These are phyloP conservation scores for Cygnus buccinator DNA, from an alignment of 2,113 vertebrate genomes.

Conservation along the genomic window DNA sequence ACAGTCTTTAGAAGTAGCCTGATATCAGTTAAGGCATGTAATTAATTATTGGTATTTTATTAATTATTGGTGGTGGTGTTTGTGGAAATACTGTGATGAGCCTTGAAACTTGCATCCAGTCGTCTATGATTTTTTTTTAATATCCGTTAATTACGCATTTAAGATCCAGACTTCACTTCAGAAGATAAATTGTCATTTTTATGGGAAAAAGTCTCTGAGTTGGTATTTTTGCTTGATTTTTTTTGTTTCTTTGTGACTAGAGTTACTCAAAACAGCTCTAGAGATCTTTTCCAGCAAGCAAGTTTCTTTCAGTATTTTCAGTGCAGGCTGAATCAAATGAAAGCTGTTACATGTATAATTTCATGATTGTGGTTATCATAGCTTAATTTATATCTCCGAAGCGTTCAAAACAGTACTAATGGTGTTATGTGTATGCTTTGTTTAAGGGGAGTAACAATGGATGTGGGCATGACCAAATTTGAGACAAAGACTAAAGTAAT, in stretches of 20 bases:
- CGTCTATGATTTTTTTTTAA: background rate
- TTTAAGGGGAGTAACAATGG: constrained; percentile 97
- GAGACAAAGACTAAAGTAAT: constrained; percentile 94
- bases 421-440: background rate
- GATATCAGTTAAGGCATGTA: background rate
- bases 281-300: background rate
- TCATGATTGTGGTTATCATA: background rate
- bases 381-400: background rate
- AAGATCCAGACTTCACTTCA: background rate
- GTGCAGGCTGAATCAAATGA: background rate
- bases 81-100: background rate
- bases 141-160: background rate
- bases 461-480: constrained; percentile 99
- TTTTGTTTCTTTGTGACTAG: background rate
- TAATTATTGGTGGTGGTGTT: background rate
- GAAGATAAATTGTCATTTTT: background rate
- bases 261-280: background rate
- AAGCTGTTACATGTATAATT: background rate
- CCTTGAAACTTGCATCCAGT: background rate
- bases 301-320: background rate
- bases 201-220: background rate
- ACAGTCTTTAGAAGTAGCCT: background rate
- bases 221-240: background rate
- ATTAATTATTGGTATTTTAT: background rate
- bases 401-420: background rate